Conservation (phyloP, 2,113 vertebrate species). For the Rhabdomys dilectus region DNA sequence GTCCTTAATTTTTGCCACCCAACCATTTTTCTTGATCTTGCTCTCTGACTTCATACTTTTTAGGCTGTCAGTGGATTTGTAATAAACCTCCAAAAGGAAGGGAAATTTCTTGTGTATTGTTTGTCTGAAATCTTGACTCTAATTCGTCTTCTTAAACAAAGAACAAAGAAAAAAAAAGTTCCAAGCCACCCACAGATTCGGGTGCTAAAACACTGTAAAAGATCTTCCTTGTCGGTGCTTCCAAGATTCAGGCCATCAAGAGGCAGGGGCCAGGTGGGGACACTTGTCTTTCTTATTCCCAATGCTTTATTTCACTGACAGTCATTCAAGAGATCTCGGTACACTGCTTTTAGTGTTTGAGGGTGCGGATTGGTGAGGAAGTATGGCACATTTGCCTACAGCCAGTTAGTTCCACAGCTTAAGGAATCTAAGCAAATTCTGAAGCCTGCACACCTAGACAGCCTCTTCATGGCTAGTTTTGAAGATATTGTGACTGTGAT, state of each 20-base stretch:
- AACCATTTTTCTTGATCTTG: slow-evolving; percentile 77
- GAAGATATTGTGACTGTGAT: background rate
- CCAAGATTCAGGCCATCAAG: slow-evolving; percentile 57
- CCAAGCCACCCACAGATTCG: slow-evolving; percentile 54
- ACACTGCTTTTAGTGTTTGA: slow-evolving; percentile 14
- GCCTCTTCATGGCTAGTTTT: background rate
- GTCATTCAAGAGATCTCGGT: background rate
- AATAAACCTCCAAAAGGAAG: slow-evolving; percentile 90
- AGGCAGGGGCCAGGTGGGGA: background rate
- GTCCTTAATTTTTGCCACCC: slow-evolving; percentile 82
- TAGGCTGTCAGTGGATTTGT: slow-evolving; percentile 93
- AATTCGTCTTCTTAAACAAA: slow-evolving; percentile 74
- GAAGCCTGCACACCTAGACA: background rate
- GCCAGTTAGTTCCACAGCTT: background rate
- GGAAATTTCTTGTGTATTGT: slow-evolving; percentile 76
- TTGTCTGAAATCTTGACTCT: slow-evolving; percentile 80
- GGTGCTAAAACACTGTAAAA: slow-evolving; percentile 74
- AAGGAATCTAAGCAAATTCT: background rate
- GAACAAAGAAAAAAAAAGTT: slow-evolving; percentile 56
- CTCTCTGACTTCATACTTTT: slow-evolving; percentile 88
- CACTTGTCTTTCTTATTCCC: background rate
- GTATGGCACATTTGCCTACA: background rate
- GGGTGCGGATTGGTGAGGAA: too few relatives aligned
- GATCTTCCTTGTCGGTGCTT: slow-evolving; percentile 71
- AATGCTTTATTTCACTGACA: background rate